These are phyloP conservation scores for Drosophila phalerata DNA, from an alignment of 2,888 invertebrate genomes.

Conservation along the genomic window DNA sequence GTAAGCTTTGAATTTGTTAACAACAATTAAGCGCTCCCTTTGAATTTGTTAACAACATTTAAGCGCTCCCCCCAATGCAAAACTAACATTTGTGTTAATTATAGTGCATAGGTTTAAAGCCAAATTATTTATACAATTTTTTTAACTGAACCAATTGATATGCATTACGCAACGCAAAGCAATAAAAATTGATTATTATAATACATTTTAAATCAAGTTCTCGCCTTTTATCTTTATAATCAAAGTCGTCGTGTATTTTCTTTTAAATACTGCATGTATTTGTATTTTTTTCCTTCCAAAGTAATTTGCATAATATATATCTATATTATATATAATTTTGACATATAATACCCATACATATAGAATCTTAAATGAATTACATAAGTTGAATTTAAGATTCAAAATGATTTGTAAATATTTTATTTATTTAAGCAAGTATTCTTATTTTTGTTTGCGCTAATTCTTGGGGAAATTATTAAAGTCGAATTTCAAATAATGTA, in stretches of 20 bases:
- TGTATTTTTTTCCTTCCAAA: constrained; percentile 24
- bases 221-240: constrained; percentile 6
- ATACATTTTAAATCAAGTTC: constrained; percentile 26
- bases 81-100: constrained; percentile 60
- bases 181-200: constrained; percentile 52
- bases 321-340: constrained; percentile 10
- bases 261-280: constrained; percentile 57
- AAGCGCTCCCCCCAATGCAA: constrained; percentile 47
- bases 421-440: constrained; percentile 39
- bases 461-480: constrained; percentile 22
- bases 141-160: constrained; percentile 62
- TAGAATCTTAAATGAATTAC: constrained; percentile 48
- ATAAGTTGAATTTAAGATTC: constrained; percentile 40
- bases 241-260: neutral
- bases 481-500: constrained; percentile 7
- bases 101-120: constrained; percentile 73
- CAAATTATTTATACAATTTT: constrained; percentile 72
- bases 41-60: constrained; percentile 60
- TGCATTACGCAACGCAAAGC: constrained; percentile 53
- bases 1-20: constrained; percentile 60
- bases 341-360: constrained; percentile 54
- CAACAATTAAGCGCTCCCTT: constrained; percentile 49
- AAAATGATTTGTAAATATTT: constrained; percentile 63
- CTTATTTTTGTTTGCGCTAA: constrained; percentile 10
- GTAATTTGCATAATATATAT: constrained; percentile 46